A percentile compares a stretch with the other conserved stretches of the same genome.
These are phyloP conservation scores for Thymelicus lineola DNA, from an alignment of 2,888 invertebrate species.

Conservation along the genomic window DNA sequence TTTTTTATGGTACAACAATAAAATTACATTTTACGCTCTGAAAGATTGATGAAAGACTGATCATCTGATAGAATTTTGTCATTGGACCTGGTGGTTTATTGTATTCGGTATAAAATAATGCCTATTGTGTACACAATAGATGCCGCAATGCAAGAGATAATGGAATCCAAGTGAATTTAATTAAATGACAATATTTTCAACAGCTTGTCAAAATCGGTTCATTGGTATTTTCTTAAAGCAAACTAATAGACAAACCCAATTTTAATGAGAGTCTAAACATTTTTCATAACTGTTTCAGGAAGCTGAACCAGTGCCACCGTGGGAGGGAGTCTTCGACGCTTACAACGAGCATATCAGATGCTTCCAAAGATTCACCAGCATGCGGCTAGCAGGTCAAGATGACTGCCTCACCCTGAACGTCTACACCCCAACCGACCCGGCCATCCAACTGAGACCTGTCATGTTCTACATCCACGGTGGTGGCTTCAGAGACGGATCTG, in stretches of 20 bases:
- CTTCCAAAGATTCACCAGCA: constrained; percentile 62
- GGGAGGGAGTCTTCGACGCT: constrained; percentile 66
- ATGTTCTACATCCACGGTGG: constrained; percentile 80
- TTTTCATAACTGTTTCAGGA: constrained; percentile 54
- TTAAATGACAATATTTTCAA: too few species aligned
- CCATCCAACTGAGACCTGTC: constrained; percentile 57
- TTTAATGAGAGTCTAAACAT: not conserved
- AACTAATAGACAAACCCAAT: not conserved
- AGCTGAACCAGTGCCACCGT: constrained; percentile 57
- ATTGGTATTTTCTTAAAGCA: too few species aligned
- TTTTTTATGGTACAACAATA: too few species aligned
- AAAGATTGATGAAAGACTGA: too few species aligned
- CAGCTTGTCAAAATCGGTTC: too few species aligned
- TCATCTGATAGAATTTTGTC: too few species aligned
- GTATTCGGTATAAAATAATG: too few species aligned
- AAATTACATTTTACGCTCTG: too few species aligned
- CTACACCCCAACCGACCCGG: constrained; percentile 59
- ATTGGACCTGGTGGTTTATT: too few species aligned
- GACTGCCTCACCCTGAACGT: constrained; percentile 73
- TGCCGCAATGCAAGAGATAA: too few species aligned
- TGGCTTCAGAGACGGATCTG: constrained; percentile 73
- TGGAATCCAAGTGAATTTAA: too few species aligned
- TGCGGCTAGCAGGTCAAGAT: constrained; percentile 60
- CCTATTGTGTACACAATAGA: too few species aligned
- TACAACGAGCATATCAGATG: constrained; percentile 68